Evolutionary conservation across 1,140 invertebrate genomes (phyloP).

Genomic region (Ptiloglossa arizonensis): DNA sequence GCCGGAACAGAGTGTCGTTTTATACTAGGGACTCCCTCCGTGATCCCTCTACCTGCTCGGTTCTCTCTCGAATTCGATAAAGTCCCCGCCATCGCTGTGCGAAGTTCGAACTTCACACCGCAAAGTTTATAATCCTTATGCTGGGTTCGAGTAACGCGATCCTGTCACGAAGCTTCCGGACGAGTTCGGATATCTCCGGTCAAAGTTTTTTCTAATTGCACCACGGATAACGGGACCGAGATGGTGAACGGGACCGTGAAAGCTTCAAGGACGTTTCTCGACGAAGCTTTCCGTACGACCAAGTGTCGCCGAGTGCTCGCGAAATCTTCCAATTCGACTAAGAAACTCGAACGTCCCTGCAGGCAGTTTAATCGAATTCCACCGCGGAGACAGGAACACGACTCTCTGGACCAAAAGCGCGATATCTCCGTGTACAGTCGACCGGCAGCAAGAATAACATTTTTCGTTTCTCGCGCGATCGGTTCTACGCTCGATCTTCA

Average conservation of each 20-base stretch:
- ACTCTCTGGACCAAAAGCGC: slow-evolving; percentile 40
- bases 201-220: slow-evolving; percentile 68
- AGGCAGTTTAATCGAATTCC: slow-evolving; percentile 77
- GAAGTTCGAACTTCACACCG: slow-evolving; percentile 6
- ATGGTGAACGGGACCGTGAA: no score
- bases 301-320: slow-evolving; percentile 40
- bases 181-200: slow-evolving; percentile 35
- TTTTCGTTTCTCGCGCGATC: slow-evolving; percentile 17
- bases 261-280: slow-evolving; percentile 32
- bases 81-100: slow-evolving; percentile 12
- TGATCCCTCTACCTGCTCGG: no score
- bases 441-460: slow-evolving; percentile 25
- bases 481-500: background rate
- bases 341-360: slow-evolving; percentile 69
- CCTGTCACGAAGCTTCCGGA: slow-evolving; percentile 30
- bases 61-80: background rate
- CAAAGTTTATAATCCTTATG: slow-evolving; percentile 54
- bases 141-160: slow-evolving; percentile 13
- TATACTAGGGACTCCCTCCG: background rate
- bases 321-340: slow-evolving; percentile 72
- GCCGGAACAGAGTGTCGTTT: slow-evolving; percentile 1
- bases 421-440: slow-evolving; percentile 1
- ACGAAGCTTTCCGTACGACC: slow-evolving; percentile 40
- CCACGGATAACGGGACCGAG: no score
- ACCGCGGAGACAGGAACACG: slow-evolving; percentile 34